phyloP scores from a whole-genome alignment of 2,113 vertebrate species.

The Vidua macroura region DNA sequence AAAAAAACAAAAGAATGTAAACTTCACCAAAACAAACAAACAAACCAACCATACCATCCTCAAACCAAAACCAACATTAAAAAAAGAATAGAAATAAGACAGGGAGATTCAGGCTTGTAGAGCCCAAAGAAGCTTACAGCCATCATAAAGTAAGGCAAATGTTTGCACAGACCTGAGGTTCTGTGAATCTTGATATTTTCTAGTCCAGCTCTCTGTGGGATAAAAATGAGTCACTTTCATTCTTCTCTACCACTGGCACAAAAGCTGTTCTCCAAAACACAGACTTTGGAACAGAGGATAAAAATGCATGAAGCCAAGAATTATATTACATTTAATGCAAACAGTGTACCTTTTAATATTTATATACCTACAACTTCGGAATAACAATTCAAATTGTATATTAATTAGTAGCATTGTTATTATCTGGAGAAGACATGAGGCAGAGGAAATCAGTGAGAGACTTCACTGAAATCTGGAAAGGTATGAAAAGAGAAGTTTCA shows the following conservation, averaged over 20 bases:
- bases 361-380: neutral
- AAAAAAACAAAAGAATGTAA: neutral
- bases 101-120: neutral
- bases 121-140: neutral
- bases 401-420: neutral
- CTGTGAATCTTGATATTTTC: neutral
- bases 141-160: neutral
- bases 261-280: neutral
- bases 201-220: neutral
- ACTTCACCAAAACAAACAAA: neutral
- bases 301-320: neutral
- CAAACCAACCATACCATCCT: no score
- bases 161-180: neutral
- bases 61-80: neutral
- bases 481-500: neutral
- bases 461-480: neutral
- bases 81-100: neutral
- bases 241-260: neutral
- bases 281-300: neutral
- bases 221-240: slow-evolving; percentile 6
- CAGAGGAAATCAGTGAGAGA: neutral
- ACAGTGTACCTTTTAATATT: neutral
- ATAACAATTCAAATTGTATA: neutral
- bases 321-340: neutral
- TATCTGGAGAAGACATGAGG: neutral